Conservation (phyloP, 2,797 vertebrate genomes). For the Atherinosoma microstoma region DNA sequence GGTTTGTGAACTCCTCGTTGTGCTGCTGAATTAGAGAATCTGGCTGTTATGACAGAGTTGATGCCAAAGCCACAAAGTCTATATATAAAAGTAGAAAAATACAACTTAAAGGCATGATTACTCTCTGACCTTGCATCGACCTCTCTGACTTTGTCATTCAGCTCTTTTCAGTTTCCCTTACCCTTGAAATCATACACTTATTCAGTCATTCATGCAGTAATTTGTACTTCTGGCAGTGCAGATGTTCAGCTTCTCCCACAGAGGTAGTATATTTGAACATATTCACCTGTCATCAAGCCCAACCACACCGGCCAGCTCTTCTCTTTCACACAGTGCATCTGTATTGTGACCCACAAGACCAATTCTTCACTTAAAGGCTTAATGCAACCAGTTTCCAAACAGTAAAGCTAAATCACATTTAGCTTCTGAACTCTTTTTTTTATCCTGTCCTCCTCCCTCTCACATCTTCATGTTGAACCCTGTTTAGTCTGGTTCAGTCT, state of each 20-base stretch:
- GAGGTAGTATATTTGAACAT: neutral
- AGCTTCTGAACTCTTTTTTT: neutral
- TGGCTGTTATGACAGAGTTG: slow-evolving; percentile 74
- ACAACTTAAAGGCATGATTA: slow-evolving; percentile 56
- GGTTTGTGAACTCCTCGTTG: slow-evolving; percentile 51
- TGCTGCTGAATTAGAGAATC: slow-evolving; percentile 75
- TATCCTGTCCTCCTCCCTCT: slow-evolving; percentile 12
- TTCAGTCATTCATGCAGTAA: slow-evolving; percentile 8
- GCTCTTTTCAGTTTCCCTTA: slow-evolving; percentile 25
- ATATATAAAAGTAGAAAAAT: slow-evolving; percentile 70
- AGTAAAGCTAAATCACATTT: neutral
- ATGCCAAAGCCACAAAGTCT: slow-evolving; percentile 71
- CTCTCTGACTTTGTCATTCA: slow-evolving; percentile 31
- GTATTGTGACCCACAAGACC: neutral
- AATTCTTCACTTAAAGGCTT: neutral
- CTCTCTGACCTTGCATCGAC: slow-evolving; percentile 30
- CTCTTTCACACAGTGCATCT: neutral
- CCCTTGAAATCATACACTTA: slow-evolving; percentile 21
- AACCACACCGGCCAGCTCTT: neutral
- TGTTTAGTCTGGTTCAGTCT: slow-evolving; percentile 30
- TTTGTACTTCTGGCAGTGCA: slow-evolving; percentile 10
- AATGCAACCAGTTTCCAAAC: neutral
- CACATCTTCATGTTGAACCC: slow-evolving; percentile 31
- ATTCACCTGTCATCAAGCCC: slow-evolving; percentile 6
- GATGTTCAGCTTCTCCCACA: neutral